Evolutionary conservation across 1,140 invertebrate genomes (phyloP).

Genomic region (Polyergus mexicanus): DNA sequence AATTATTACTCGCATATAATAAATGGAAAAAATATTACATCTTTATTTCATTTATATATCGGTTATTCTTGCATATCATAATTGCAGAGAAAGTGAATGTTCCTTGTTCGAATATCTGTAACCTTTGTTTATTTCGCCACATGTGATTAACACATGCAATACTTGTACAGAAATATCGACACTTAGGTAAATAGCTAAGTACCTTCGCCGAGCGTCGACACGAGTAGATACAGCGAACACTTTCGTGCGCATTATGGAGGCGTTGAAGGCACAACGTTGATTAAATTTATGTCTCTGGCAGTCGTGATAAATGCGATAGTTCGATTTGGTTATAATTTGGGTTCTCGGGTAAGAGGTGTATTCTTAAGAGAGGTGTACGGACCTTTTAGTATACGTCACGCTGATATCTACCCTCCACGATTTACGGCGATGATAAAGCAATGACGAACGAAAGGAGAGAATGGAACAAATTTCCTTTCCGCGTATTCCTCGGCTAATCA

Average conservation of each 20-base stretch:
- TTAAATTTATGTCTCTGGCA: slow-evolving; percentile 71
- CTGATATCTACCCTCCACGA: slow-evolving; percentile 35
- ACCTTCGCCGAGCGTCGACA: background rate
- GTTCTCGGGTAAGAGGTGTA: slow-evolving; percentile 44
- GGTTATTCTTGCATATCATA: background rate
- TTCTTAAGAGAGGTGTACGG: slow-evolving; percentile 34
- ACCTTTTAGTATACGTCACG: slow-evolving; percentile 50
- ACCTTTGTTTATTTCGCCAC: background rate
- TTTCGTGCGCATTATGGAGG: slow-evolving; percentile 25
- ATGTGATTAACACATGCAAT: slow-evolving; percentile 7
- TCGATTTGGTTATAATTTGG: slow-evolving; percentile 72
- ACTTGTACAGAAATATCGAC: background rate
- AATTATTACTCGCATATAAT: no score
- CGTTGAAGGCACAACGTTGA: slow-evolving; percentile 68
- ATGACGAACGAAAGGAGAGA: slow-evolving; percentile 40
- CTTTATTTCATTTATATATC: background rate
- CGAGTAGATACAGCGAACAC: slow-evolving; percentile 44
- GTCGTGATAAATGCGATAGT: slow-evolving; percentile 72
- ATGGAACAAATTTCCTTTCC: slow-evolving; percentile 30
- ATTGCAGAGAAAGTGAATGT: background rate
- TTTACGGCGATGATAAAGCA: slow-evolving; percentile 61
- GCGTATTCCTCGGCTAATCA: slow-evolving; percentile 40
- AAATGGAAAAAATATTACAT: no score
- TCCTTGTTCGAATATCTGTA: background rate
- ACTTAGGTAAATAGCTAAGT: slow-evolving; percentile 16